phyloP scores from a whole-genome alignment of 2,797 vertebrate species.

The Furcifer pardalis region DNA sequence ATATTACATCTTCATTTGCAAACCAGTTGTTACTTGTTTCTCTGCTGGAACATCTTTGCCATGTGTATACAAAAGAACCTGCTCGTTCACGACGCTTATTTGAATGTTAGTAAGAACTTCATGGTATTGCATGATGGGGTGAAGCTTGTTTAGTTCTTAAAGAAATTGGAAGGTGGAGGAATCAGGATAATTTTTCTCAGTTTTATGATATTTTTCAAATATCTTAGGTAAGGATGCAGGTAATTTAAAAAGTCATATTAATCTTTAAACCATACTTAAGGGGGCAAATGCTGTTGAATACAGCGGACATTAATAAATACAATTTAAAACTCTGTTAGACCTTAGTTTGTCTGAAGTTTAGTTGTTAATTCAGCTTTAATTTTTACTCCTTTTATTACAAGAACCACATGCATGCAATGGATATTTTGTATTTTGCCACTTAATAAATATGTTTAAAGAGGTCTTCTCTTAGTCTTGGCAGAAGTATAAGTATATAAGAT shows the following conservation, averaged over 20 bases:
- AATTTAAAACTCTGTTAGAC: neutral
- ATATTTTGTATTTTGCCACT: neutral
- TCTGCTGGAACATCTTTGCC: conserved; percentile 93
- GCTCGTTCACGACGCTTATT: conserved; percentile 87
- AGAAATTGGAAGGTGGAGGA: neutral
- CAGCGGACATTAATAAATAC: neutral
- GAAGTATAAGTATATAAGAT: too few relatives aligned
- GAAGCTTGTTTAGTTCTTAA: too few relatives aligned
- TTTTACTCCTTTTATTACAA: neutral
- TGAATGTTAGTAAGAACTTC: conserved; percentile 82
- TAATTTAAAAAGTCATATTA: neutral
- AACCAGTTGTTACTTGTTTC: conserved; percentile 95
- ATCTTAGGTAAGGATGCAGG: neutral
- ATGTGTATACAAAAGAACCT: conserved; percentile 88
- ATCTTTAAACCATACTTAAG: neutral
- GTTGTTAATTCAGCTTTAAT: neutral
- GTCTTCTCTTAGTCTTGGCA: neutral
- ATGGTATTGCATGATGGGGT: neutral
- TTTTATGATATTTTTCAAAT: neutral
- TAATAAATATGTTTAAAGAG: neutral
- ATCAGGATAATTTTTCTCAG: neutral
- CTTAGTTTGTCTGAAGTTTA: neutral
- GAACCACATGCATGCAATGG: neutral
- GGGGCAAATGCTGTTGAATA: neutral
- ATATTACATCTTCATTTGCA: conserved; percentile 88